Base-by-base conservation (phyloP, 1,140 invertebrate genomes). In the Eupeodes corollae region DNA sequence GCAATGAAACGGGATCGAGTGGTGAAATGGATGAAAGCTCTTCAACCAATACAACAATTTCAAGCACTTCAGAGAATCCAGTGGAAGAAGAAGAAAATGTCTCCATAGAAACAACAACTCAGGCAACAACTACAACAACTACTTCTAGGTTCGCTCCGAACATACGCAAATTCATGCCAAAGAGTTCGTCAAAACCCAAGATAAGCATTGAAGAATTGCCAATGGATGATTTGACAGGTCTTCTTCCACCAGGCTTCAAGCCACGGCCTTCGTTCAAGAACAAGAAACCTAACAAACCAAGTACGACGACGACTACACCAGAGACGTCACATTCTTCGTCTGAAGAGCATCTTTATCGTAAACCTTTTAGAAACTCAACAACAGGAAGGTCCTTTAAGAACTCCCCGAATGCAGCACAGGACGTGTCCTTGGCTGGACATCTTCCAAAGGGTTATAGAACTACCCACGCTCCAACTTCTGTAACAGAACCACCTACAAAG, bases 191-290 rank as follows among this genome's bases (percentile, higher is more conserved):
- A 5, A 55, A 64, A 2, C 67, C 78, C 6, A 80, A 83, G 1
- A 77, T 78, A 47, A 86, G 84, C 59, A 83, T 86, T 48, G 78
- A 80, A 16, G 77, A 70, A 32, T 69, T 75, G 2, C 75, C 76
- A 66, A 78, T 79, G 61, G 79, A 81, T 44, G 73, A 82, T 52
- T 56, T 78, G 1, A 56, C 71, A 11, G 73, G 75, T 5, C 59
- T 83, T 2, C 58, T 83, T 13, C 81, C 81, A 2, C 60, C 73
- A 6, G 79, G 79, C 19, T 83, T 79, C 55, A 81, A 79, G 57
- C 61, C 73, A 11, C 70, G 74, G 52, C 52, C 59, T 0, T 49
- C 73, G 62, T 55, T 71, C 52, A 59, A 75, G 69, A 70, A 75
- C 70, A 60, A 73, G 62, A 65, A 74, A 70, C 56, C 73, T 57